These are phyloP conservation scores for Diachasma alloeum DNA, from an alignment of 1,140 invertebrate genomes.

Conservation along the genomic window DNA sequence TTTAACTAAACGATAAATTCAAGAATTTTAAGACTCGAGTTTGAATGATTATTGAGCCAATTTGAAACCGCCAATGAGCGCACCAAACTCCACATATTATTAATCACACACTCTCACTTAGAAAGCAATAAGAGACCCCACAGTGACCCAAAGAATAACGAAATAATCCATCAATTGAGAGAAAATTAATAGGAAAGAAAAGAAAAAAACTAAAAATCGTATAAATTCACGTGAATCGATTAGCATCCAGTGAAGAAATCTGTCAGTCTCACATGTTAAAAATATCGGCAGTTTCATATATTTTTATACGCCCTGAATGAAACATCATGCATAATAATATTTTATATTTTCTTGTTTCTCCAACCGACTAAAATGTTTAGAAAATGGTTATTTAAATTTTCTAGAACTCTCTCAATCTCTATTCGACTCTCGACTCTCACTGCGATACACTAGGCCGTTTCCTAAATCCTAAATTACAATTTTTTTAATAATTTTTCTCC, in stretches of 20 bases:
- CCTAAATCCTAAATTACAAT: neutral
- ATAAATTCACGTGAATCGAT: slow-evolving; percentile 18
- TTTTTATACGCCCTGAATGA: slow-evolving; percentile 26
- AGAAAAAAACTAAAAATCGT: neutral
- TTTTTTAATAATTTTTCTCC: neutral
- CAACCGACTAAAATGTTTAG: neutral
- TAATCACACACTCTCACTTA: neutral
- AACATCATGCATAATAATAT: slow-evolving; percentile 21
- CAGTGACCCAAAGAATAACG: neutral
- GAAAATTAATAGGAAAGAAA: neutral
- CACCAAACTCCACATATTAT: neutral
- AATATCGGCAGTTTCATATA: slow-evolving; percentile 35
- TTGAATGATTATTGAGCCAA: neutral
- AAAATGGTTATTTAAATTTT: neutral
- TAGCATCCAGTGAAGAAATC: slow-evolving; percentile 32
- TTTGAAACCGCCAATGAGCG: slow-evolving; percentile 14
- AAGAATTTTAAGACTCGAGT: neutral
- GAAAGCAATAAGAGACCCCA: neutral
- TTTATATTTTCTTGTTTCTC: neutral
- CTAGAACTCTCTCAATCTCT: neutral
- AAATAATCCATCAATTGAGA: neutral
- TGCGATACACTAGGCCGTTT: slow-evolving; percentile 10
- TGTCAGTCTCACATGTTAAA: slow-evolving; percentile 36
- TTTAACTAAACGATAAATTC: neutral
- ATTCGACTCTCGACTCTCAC: neutral